Evolutionary conservation across 1,140 invertebrate species (phyloP), one percentile per base, ranked within the genome.

Genomic region (Melitaea cinxia): DNA sequence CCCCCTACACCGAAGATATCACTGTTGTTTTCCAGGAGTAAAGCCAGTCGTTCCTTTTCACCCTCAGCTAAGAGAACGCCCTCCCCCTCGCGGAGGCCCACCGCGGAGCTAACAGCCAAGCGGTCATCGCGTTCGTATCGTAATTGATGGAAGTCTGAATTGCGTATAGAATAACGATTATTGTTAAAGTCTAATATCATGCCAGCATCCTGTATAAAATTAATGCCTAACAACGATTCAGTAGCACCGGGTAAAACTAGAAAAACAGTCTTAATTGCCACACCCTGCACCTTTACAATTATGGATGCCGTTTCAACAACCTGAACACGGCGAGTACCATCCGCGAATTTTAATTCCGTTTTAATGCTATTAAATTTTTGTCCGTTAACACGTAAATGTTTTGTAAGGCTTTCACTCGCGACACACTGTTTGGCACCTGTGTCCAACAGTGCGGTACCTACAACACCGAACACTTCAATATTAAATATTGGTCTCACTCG

Each of bases 161-260:
- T n/a, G n/a, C n/a, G n/a, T n/a, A n/a, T n/a, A n/a, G n/a, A n/a
- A n/a, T n/a, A n/a, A n/a, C n/a, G n/a, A n/a, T n/a, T n/a, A n/a
- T n/a, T n/a, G n/a, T n/a, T n/a, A n/a, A n/a, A n/a, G n/a, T n/a
- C n/a, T n/a, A n/a, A n/a, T n/a, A n/a, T n/a, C n/a, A n/a, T n/a
- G n/a, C n/a, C n/a, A n/a, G n/a, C n/a, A n/a, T n/a, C n/a, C n/a
- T n/a, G n/a, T n/a, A n/a, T n/a, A n/a, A n/a, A n/a, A 64, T 74
- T 65, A 26, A 70, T 74, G 5, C 68, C 72, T 59, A 74, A 63
- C 17, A 74, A 37, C 17, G 24, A 57, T 15, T 70, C 72, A 0
- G 61, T 74, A 5, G 72, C 65, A 23, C 45, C 17, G 0, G 68
- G 72, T 10, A 68, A 45, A 7, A 74, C 47, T 19, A 74, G 60